Conservation (phyloP, 2,888 invertebrate genomes). For the Drosophila kuntzei region DNA sequence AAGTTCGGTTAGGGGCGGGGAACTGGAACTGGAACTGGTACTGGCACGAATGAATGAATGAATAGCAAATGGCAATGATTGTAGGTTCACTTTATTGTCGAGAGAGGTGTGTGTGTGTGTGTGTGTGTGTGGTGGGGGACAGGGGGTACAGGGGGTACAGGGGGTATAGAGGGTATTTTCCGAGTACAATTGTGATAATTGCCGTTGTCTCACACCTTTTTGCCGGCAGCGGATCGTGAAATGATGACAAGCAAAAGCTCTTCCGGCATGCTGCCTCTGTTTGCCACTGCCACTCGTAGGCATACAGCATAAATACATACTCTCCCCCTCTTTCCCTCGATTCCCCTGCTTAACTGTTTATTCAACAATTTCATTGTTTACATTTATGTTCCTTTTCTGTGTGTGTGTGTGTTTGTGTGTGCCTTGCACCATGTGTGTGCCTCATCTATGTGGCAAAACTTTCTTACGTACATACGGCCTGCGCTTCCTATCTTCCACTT, state of each 20-base stretch:
- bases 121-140: background rate
- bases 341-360: constrained; percentile 55
- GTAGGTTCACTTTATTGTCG: constrained; percentile 44
- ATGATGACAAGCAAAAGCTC: constrained; percentile 80
- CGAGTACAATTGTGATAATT: constrained; percentile 77
- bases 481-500: constrained; percentile 1
- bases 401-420: constrained; percentile 12
- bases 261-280: constrained; percentile 67
- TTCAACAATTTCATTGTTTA: constrained; percentile 81
- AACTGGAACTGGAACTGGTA: constrained; percentile 14
- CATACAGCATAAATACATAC: constrained; percentile 32
- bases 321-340: background rate
- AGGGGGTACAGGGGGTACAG: background rate
- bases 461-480: constrained; percentile 36
- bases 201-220: constrained; percentile 79
- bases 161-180: background rate
- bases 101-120: too few relatives aligned
- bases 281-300: constrained; percentile 53
- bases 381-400: constrained; percentile 68
- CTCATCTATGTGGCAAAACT: constrained; percentile 43
- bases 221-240: constrained; percentile 72
- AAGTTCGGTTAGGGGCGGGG: background rate
- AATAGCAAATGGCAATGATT: constrained; percentile 58
- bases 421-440: constrained; percentile 41
- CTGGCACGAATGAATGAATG: constrained; percentile 66